Percentiles rank a stretch among this genome's conserved stretches.
Conservation (phyloP, 1,140 invertebrate species). For the Drosophila lacteicornis region DNA sequence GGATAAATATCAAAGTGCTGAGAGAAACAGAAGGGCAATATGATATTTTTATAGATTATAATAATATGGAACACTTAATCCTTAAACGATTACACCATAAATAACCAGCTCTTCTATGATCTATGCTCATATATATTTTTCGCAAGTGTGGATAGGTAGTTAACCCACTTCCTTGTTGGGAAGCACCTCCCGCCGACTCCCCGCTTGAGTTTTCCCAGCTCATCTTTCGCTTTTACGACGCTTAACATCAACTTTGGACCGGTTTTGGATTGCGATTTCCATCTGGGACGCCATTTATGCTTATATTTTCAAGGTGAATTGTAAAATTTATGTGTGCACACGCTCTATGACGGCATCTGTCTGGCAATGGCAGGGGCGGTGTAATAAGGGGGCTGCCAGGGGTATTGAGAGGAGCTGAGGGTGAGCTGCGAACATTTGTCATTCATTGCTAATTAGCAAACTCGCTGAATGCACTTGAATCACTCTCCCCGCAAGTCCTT, state of each 20-base stretch:
- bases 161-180: slow-evolving; percentile 41
- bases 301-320: slow-evolving; percentile 61
- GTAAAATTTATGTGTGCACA: slow-evolving; percentile 63
- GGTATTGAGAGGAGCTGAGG: neutral
- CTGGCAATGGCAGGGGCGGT: slow-evolving; percentile 22
- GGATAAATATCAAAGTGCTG: no score
- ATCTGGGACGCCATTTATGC: slow-evolving; percentile 44
- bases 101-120: no score
- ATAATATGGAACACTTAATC: no score
- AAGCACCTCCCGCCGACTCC: neutral
- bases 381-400: neutral
- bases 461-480: slow-evolving; percentile 67
- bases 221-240: slow-evolving; percentile 41
- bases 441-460: slow-evolving; percentile 70
- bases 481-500: slow-evolving; percentile 24
- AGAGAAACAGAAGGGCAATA: neutral
- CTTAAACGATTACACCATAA: no score
- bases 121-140: neutral
- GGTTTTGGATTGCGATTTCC: slow-evolving; percentile 53
- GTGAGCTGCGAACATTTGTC: slow-evolving; percentile 35
- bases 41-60: neutral
- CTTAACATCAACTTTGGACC: slow-evolving; percentile 35
- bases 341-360: slow-evolving; percentile 51
- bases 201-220: slow-evolving; percentile 18
- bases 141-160: neutral